phyloP scores from a whole-genome alignment of 1,140 invertebrate genomes.

The Trypoxylus dichotomus region DNA sequence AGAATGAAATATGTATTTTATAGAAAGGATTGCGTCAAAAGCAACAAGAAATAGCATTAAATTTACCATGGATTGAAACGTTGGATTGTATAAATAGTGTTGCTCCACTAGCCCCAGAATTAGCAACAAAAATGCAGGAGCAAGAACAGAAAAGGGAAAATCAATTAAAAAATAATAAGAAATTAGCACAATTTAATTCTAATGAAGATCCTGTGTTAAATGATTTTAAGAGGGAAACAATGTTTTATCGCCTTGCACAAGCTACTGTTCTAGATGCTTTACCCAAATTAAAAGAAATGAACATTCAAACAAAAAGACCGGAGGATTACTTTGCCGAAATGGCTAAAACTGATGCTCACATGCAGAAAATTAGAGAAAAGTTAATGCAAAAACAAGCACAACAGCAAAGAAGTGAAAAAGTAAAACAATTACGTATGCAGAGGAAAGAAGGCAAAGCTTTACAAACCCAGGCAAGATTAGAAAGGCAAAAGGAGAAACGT shows the following conservation, averaged over 20 bases:
- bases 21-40: constrained; percentile 70
- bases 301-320: constrained; percentile 79
- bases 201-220: constrained; percentile 82
- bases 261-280: constrained; percentile 80
- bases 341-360: constrained; percentile 96
- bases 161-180: constrained; percentile 69
- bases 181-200: constrained; percentile 64
- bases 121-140: constrained; percentile 71
- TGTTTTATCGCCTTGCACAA: constrained; percentile 92
- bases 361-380: constrained; percentile 91
- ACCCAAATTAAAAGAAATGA: constrained; percentile 71
- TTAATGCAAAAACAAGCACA: constrained; percentile 82
- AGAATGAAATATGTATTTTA: constrained; percentile 37
- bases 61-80: constrained; percentile 83
- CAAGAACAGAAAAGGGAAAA: constrained; percentile 70
- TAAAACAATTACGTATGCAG: constrained; percentile 84
- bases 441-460: constrained; percentile 92
- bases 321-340: constrained; percentile 99
- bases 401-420: constrained; percentile 84
- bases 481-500: constrained; percentile 75
- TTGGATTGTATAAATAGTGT: constrained; percentile 75
- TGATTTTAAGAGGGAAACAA: constrained; percentile 90
- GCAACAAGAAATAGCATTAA: constrained; percentile 69
- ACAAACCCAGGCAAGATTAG: constrained; percentile 76
- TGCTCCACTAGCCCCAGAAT: constrained; percentile 80